These are phyloP conservation scores for Axinella damicornis DNA, from an alignment of 37 sponge, comb jelly and placozoan genomes.

Conservation along the genomic window DNA sequence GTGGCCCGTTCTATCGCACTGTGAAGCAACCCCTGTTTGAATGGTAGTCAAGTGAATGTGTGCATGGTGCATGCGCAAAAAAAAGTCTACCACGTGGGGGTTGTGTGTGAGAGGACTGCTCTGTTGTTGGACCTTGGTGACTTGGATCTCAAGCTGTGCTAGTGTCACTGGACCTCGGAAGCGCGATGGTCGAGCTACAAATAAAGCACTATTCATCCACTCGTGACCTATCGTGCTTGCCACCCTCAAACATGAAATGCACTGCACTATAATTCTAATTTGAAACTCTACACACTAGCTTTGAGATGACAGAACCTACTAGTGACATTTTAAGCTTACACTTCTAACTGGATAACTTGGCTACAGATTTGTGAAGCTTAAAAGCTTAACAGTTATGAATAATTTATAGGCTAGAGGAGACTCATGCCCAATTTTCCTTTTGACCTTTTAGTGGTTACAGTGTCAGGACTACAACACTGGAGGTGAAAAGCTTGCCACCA, in stretches of 20 bases:
- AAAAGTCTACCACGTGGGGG: background rate
- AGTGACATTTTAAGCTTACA: too few species aligned
- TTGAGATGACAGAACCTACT: too few species aligned
- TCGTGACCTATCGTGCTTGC: too few species aligned
- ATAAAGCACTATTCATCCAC: too few species aligned
- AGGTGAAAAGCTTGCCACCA: slow-evolving; percentile 10
- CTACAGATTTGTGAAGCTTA: slow-evolving; percentile 7
- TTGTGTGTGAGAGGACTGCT: background rate
- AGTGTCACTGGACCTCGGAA: background rate
- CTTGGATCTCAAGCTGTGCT: background rate
- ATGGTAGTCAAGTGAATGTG: background rate
- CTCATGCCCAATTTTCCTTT: background rate
- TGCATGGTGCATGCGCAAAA: background rate
- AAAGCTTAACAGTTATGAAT: slow-evolving; percentile 5
- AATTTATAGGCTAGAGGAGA: too few species aligned
- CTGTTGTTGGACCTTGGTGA: slow-evolving; percentile 7
- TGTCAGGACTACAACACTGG: slow-evolving; percentile 6
- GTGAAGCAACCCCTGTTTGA: background rate
- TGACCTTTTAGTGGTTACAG: background rate
- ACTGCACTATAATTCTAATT: too few species aligned
- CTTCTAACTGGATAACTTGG: too few species aligned
- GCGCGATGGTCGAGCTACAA: too few species aligned
- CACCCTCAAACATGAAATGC: too few species aligned
- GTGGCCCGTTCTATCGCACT: slow-evolving; percentile 19
- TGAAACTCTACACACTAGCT: too few species aligned